Percentiles rank a stretch among this genome's conserved stretches.
phyloP scores from a whole-genome alignment of 1,140 invertebrate species.

The Leguminivora glycinivorella region DNA sequence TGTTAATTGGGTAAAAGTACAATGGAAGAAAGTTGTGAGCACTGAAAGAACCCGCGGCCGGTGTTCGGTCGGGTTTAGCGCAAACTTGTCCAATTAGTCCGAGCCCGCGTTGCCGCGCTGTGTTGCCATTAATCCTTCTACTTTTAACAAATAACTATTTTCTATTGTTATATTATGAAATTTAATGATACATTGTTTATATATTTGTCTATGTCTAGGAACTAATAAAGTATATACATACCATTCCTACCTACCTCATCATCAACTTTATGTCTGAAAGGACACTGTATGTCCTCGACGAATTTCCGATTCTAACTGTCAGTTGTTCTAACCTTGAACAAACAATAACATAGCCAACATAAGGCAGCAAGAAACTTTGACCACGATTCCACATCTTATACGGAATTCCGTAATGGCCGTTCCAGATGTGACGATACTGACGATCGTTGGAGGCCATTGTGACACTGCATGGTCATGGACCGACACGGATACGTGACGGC shows the following conservation, averaged over 20 bases:
- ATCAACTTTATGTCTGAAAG: no score
- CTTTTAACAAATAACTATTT: conserved; percentile 26
- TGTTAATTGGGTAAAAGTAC: conserved; percentile 2
- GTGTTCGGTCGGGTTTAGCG: conserved; percentile 59
- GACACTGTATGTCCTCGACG: no score
- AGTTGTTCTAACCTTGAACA: background rate
- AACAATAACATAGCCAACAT: background rate
- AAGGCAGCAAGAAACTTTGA: background rate
- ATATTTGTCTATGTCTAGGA: no score
- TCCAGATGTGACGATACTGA: background rate
- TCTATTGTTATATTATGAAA: no score
- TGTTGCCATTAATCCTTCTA: conserved; percentile 41
- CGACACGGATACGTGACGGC: conserved; percentile 37
- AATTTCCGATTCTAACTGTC: background rate
- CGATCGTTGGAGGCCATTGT: conserved; percentile 3
- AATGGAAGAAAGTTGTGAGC: conserved; percentile 29
- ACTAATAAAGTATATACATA: no score
- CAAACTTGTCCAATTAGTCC: conserved; percentile 68
- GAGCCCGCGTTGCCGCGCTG: conserved; percentile 43
- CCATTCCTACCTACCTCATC: no score
- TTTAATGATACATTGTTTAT: no score
- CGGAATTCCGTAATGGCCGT: background rate
- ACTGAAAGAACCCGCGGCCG: conserved; percentile 38
- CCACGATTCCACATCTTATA: background rate
- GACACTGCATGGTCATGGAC: conserved; percentile 16